Evolutionary conservation across 1,140 invertebrate species (phyloP), one percentile per base, ranked within the genome.

Genomic region (Drosophila pallidifrons): DNA sequence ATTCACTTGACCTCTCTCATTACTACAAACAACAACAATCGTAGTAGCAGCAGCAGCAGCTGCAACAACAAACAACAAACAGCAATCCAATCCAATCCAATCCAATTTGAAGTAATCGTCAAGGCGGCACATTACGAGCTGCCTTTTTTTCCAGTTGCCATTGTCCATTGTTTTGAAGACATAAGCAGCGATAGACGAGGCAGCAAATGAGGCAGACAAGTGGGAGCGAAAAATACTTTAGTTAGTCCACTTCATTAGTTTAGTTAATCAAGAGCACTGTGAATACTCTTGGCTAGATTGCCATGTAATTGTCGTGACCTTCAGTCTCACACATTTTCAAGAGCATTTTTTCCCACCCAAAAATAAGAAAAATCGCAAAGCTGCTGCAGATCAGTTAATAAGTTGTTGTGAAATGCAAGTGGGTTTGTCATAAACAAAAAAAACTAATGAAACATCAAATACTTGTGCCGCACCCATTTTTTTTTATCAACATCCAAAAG

Each of bases 241-340:
- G 63, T 47, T 41, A 69, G 49, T 46, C 25, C 49, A 67, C 82
- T 86, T 86, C 82, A 86, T 87, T 87, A 76, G 82, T 15, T 85
- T 73, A 70, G 75, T 79, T 73, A 87, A 79, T 86, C 76, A 70
- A 86, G 75, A 82, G 79, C 74, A 64, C 41, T 15, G 13, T 49
- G 75, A 25, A 25, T 25, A 25, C 55, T 72, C 72, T 76, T 60
- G 46, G 57, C 32, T 16, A 35, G 43, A 46, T 57, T 55, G 68
- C 20, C n/a, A 20, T 8, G 72, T 75, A 75, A 75, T 70, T 63
- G 45, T 16, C 11, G 3, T 64, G 73, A 75, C 73, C 73, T 71
- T 75, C 59, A 63, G 13, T 41, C 65, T 67, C 16, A 16, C 11
- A 11, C 32, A 52, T 59, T 59, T 66, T 59, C 38, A 52, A 67